Evolutionary conservation across 2,888 invertebrate genomes (phyloP), one percentile per base, ranked within the genome.

Genomic region (Callyntrura sp.): DNA sequence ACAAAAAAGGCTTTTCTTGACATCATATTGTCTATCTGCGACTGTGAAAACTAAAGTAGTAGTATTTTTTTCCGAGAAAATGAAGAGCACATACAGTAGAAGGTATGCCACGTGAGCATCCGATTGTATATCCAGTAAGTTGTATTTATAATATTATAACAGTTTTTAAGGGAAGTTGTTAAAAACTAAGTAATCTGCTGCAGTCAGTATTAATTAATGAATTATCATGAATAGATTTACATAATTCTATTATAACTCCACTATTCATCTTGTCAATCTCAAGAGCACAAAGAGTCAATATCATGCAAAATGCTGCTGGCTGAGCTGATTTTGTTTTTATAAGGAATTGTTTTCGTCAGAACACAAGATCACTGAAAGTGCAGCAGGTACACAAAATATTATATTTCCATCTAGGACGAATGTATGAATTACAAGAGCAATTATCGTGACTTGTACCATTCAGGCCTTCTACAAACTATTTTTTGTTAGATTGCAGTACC

Each of bases 281-380:
- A 90, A 90, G 90, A 90, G 90, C 90, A 90, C 90, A 90, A 81
- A 90, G 83, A 85, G 85, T 85, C 89, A 78, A 90, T 68, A 84
- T 35, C 60, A 78, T 86, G 85, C 85, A 86, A 84, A 48, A 90
- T 86, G 85, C 90, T 90, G 90, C 85, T 85, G 85, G 85, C 81
- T 90, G 90, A 90, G 90, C 90, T 85, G 90, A 82, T 81, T 82
- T 81, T 48, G 51, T 78, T 84, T 89, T 89, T 76, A 28, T 55
- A 62, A 57, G 73, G 35, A 86, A 73, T 78, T 70, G 55, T 78
- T 81, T 85, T 85, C 81, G 82, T 85, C 70, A 81, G 90, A 90
- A 90, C 90, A 90, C 90, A 90, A 86, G 85, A 90, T 90, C 90
- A 90, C 90, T 86, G 90, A 90, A 90, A 90, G 90, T 90, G 90